Conservation (phyloP, 2,888 invertebrate species). For the Halictus quadricinctus region DNA sequence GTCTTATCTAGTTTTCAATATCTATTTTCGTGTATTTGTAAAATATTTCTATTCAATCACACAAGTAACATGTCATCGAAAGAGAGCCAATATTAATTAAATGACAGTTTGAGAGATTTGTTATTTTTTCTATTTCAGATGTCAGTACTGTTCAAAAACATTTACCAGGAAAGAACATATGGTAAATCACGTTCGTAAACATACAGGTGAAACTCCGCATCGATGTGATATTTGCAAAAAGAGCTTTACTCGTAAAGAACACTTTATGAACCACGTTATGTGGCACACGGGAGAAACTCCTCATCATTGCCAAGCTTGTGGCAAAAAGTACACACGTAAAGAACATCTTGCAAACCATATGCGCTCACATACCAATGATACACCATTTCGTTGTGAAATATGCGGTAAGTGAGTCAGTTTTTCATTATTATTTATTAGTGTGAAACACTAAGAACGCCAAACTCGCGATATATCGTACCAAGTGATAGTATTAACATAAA, state of each 20-base stretch:
- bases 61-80: too few species aligned
- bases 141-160: slow-evolving; percentile 90
- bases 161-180: slow-evolving; percentile 91
- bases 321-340: slow-evolving; percentile 94
- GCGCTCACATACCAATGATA: slow-evolving; percentile 94
- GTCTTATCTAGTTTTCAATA: too few species aligned
- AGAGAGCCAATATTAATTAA: too few species aligned
- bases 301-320: slow-evolving; percentile 93
- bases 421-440: neutral
- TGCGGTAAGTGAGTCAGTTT: slow-evolving; percentile 85
- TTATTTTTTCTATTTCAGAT: slow-evolving; percentile 80
- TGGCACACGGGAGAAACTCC: slow-evolving; percentile 94
- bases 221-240: slow-evolving; percentile 91
- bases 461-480: neutral
- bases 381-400: slow-evolving; percentile 93
- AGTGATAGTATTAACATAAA: neutral
- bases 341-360: slow-evolving; percentile 95
- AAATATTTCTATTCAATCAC: too few species aligned
- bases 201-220: slow-evolving; percentile 90
- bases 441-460: neutral
- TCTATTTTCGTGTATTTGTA: too few species aligned
- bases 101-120: neutral
- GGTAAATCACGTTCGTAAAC: slow-evolving; percentile 90
- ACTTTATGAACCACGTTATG: slow-evolving; percentile 92
- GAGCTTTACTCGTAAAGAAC: slow-evolving; percentile 90